These are phyloP conservation scores for Sinocyclocheilus grahami DNA, from an alignment of 2,113 vertebrate genomes.

Conservation along the genomic window DNA sequence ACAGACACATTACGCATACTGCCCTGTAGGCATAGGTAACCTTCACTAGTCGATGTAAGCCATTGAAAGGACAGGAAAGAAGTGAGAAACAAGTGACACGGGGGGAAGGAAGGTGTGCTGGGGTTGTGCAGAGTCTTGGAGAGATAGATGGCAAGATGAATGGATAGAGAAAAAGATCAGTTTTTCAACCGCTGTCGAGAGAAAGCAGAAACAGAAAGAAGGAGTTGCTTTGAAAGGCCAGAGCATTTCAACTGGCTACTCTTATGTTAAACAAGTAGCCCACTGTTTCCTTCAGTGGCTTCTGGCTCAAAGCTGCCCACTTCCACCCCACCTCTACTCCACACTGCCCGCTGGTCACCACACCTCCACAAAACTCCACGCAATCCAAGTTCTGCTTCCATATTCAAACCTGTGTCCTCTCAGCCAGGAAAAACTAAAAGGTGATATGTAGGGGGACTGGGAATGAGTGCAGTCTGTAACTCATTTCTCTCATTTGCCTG, in stretches of 20 bases:
- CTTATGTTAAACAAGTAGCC: slow-evolving; percentile 44
- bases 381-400: not conserved
- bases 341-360: not conserved
- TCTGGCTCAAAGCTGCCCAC: not conserved
- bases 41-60: slow-evolving; percentile 72
- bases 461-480: not conserved
- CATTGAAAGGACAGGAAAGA: slow-evolving; percentile 61
- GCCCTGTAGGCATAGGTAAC: slow-evolving; percentile 80
- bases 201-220: not conserved
- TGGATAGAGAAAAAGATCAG: not conserved
- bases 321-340: slow-evolving; percentile 16
- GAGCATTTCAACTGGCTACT: not conserved
- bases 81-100: slow-evolving; percentile 15
- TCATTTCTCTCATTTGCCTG: too few species aligned
- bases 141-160: slow-evolving; percentile 16
- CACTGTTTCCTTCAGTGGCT: slow-evolving; percentile 33
- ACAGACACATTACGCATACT: slow-evolving; percentile 29
- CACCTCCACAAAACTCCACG: not conserved
- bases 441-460: not conserved
- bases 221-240: not conserved
- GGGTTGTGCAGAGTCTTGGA: slow-evolving; percentile 47
- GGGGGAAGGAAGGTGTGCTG: slow-evolving; percentile 24
- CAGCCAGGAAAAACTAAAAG: not conserved
- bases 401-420: not conserved
- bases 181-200: not conserved